A percentile compares a stretch with the other conserved stretches of the same genome.
phyloP scores from a whole-genome alignment of 2,888 invertebrate species.

The Vannuccia rotundouncinata region DNA sequence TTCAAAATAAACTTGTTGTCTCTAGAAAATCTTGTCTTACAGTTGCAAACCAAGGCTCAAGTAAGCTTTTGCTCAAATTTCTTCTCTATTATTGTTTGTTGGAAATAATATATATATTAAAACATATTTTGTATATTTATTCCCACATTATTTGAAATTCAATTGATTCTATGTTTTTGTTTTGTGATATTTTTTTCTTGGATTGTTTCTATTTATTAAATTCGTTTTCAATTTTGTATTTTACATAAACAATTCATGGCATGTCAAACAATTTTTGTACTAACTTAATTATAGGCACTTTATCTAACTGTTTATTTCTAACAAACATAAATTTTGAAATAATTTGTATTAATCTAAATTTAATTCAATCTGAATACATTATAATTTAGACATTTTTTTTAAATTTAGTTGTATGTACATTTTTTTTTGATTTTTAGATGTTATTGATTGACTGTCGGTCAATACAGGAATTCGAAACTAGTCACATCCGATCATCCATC shows the following conservation, averaged over 20 bases:
- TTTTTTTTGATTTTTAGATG: conserved; percentile 52
- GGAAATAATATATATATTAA: not conserved
- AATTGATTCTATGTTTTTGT: not conserved
- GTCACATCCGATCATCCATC: conserved; percentile 59
- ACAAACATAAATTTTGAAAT: not conserved
- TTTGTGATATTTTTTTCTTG: no score
- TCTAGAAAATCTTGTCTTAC: not conserved
- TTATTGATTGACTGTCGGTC: conserved; percentile 61
- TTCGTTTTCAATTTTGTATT: not conserved
- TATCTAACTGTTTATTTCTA: not conserved
- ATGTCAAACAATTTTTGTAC: not conserved
- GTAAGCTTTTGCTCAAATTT: not conserved
- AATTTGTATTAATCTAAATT: not conserved
- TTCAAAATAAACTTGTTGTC: not conserved
- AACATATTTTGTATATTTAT: not conserved
- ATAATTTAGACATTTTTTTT: not conserved
- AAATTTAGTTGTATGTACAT: not conserved
- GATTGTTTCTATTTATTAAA: no score
- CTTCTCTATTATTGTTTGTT: no score
- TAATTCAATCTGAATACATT: not conserved
- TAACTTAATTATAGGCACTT: no score
- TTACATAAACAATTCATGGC: not conserved
- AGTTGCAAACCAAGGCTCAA: not conserved
- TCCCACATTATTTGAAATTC: no score
- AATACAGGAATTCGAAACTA: conserved; percentile 61